A percentile compares a stretch with the other conserved stretches of the same genome.
These are phyloP conservation scores for Catagonus wagneri DNA, from an alignment of 2,113 vertebrate species.

Conservation along the genomic window DNA sequence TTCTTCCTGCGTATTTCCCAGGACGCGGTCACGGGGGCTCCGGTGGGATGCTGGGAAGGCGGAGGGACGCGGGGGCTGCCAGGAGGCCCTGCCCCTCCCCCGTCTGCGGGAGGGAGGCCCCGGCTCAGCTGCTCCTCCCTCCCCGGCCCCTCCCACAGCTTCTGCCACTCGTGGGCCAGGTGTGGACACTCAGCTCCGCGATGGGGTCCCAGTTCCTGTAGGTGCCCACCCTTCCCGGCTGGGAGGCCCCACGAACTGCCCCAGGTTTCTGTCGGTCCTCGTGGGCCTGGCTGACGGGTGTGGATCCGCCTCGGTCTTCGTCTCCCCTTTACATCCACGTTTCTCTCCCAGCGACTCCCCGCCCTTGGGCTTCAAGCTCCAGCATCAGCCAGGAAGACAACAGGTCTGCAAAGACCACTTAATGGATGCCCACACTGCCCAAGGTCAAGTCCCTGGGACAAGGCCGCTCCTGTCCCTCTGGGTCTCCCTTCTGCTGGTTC, in stretches of 20 bases:
- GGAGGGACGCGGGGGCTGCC: neutral
- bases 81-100: rapidly evolving
- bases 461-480: neutral
- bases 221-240: neutral
- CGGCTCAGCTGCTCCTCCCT: no score
- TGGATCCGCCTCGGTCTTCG: neutral
- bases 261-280: neutral
- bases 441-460: neutral
- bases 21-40: neutral
- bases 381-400: neutral
- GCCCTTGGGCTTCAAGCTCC: neutral
- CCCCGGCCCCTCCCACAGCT: neutral
- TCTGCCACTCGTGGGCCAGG: neutral
- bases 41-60: neutral
- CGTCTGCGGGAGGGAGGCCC: neutral
- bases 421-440: neutral
- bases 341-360: neutral
- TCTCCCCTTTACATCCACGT: neutral
- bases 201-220: neutral
- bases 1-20: neutral
- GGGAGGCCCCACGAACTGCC: neutral
- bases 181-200: neutral
- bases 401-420: neutral
- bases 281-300: rapidly evolving
- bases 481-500: no score